Base-by-base conservation (phyloP, 1,140 invertebrate genomes). In the Chironomus striatipennis region DNA sequence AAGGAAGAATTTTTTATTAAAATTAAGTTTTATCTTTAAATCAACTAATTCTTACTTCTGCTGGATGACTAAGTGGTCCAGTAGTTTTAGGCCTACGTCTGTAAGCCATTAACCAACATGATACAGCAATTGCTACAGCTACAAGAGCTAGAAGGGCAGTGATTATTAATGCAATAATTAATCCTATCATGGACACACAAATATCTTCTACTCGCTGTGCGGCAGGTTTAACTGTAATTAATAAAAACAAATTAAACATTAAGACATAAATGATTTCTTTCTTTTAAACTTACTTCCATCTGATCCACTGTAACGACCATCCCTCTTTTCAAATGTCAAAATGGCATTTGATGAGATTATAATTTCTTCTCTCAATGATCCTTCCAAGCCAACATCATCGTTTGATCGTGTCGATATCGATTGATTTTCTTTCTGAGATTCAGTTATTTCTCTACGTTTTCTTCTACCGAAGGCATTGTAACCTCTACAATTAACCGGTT, bases 51-150 rank as follows among this genome's bases (percentile, higher is more conserved):
- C 24, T 34, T 34, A 97, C 96, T 84, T 97, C 94, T 76, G 93
- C 91, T 74, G 95, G 95, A 86, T 97, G 95, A 77, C 94, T 94
- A 79, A 97, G 86, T 75, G 94, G 95, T 73, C 94, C 94, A 75
- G 91, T 87, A 73, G 90, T 88, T 79, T 93, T 93, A 73, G 93
- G 92, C 78, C 92, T 88, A 76, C 93, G 88, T 78, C 94, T 85
- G 84, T 96, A 96, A 75, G 95, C 95, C 88, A 97, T 93, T 72
- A 97, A 85, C 94, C 94, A 97, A 83, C 95, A 97, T 57, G 94
- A 96, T 21, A 97, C 94, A 70, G 94, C 94, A 43, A 96, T 93
- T 20, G 95, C 95, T 42, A 97, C 93, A 43, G 95, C 94, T 21
- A 97, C 94, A 72, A 97, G 85, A 65, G 95, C 94, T 79, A 97